Conservation (phyloP, 2,888 invertebrate genomes). For the Drosophila robusta region DNA sequence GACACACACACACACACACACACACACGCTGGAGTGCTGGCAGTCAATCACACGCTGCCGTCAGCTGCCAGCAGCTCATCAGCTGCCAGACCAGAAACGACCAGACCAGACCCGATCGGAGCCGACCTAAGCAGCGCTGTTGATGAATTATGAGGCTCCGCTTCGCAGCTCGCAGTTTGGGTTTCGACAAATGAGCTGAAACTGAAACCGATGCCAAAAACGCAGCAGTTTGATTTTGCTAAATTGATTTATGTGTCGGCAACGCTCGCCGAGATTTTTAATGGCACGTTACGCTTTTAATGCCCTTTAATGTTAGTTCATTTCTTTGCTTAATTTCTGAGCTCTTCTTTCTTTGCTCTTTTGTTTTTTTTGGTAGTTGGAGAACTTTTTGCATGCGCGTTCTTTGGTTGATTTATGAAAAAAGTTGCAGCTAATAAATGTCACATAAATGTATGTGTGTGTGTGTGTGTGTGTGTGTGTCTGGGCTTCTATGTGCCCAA, state of each 20-base stretch:
- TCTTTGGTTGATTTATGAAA: slow-evolving; percentile 69
- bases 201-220: slow-evolving; percentile 24
- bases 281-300: slow-evolving; percentile 50
- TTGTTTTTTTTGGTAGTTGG: background rate
- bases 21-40: slow-evolving; percentile 14
- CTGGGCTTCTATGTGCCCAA: slow-evolving; percentile 5
- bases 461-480: slow-evolving; percentile 17
- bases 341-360: background rate
- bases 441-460: slow-evolving; percentile 52
- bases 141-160: slow-evolving; percentile 60
- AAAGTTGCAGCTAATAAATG: slow-evolving; percentile 78
- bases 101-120: background rate
- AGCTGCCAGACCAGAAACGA: slow-evolving; percentile 4
- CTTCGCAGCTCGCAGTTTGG: background rate
- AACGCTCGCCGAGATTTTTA: slow-evolving; percentile 51
- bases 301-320: slow-evolving; percentile 42
- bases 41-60: slow-evolving; percentile 74
- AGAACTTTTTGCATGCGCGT: slow-evolving; percentile 41
- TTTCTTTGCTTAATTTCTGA: slow-evolving; percentile 7
- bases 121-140: slow-evolving; percentile 3
- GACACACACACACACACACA: slow-evolving; percentile 1
- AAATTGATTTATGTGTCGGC: slow-evolving; percentile 62
- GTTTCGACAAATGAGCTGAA: slow-evolving; percentile 50
- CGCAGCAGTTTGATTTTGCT: slow-evolving; percentile 15
- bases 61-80: slow-evolving; percentile 44